Conservation (phyloP, 2,888 invertebrate species). For the Formica aserva region DNA sequence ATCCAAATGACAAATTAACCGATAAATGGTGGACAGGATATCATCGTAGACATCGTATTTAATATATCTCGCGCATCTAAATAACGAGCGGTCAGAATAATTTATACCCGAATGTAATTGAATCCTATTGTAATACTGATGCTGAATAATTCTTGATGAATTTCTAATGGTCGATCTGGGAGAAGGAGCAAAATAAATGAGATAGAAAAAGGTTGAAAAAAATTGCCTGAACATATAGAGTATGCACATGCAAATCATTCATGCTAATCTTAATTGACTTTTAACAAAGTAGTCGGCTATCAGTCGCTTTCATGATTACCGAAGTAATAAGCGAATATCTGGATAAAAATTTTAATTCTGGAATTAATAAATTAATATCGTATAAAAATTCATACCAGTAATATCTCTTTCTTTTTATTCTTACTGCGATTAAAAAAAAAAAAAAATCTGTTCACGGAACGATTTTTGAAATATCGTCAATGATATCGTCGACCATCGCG, state of each 20-base stretch:
- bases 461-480: neutral
- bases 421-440: neutral
- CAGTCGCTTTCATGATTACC: neutral
- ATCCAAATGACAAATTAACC: conserved; percentile 34
- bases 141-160: conserved; percentile 22
- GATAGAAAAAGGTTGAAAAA: neutral
- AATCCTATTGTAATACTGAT: conserved; percentile 1
- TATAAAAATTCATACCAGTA: neutral
- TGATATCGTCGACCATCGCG: neutral
- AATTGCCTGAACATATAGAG: neutral
- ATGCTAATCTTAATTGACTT: conserved; percentile 29
- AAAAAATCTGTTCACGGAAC: neutral
- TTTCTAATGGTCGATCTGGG: neutral
- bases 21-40: conserved; percentile 12
- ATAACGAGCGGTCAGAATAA: conserved; percentile 37
- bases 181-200: neutral
- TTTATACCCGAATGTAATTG: conserved; percentile 29
- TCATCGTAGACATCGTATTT: neutral
- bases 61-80: conserved; percentile 1
- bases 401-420: neutral
- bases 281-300: conserved; percentile 8
- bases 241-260: conserved; percentile 11
- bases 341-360: neutral
- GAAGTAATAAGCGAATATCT: neutral
- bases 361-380: neutral